These are phyloP conservation scores for Tachysurus vachellii DNA, from an alignment of 2,113 vertebrate species.

Conservation along the genomic window DNA sequence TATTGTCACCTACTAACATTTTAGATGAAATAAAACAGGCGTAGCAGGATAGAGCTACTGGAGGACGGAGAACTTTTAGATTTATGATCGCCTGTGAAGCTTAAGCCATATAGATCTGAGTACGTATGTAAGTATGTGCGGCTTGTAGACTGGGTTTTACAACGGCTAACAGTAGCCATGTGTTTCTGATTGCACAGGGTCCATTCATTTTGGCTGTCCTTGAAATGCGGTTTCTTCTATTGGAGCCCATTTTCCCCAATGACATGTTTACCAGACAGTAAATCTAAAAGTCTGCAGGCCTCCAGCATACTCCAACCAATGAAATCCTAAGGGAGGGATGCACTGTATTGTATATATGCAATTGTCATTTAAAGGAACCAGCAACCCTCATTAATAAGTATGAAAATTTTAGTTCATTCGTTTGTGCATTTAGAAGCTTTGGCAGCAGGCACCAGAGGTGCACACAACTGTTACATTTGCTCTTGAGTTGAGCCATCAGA, in stretches of 20 bases:
- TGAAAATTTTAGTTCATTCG: slow-evolving; percentile 59
- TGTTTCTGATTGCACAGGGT: slow-evolving; percentile 29
- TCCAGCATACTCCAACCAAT: not conserved
- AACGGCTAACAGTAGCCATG: not conserved
- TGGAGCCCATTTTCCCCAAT: not conserved
- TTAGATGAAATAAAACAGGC: slow-evolving; percentile 11
- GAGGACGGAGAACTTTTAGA: slow-evolving; percentile 3
- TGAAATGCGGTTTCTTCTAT: slow-evolving; percentile 3
- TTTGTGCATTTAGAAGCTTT: slow-evolving; percentile 50
- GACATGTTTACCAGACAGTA: slow-evolving; percentile 22
- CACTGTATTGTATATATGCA: slow-evolving; percentile 57
- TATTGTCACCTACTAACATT: not conserved
- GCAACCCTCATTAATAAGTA: slow-evolving; percentile 51
- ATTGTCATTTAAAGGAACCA: slow-evolving; percentile 59
- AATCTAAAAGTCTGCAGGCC: not conserved
- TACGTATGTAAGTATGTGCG: not conserved
- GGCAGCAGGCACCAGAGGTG: slow-evolving; percentile 45
- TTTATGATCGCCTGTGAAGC: slow-evolving; percentile 3
- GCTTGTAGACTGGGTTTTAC: not conserved
- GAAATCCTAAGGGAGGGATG: slow-evolving; percentile 15
- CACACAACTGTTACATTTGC: slow-evolving; percentile 54
- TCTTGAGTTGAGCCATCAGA: slow-evolving; percentile 35
- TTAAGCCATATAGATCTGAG: not conserved
- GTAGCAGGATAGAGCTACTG: slow-evolving; percentile 4
- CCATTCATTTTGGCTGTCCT: slow-evolving; percentile 6